Percentiles rank a stretch among this genome's conserved stretches.
phyloP scores from a whole-genome alignment of 2,888 invertebrate genomes.

The Pinctada fucata region DNA sequence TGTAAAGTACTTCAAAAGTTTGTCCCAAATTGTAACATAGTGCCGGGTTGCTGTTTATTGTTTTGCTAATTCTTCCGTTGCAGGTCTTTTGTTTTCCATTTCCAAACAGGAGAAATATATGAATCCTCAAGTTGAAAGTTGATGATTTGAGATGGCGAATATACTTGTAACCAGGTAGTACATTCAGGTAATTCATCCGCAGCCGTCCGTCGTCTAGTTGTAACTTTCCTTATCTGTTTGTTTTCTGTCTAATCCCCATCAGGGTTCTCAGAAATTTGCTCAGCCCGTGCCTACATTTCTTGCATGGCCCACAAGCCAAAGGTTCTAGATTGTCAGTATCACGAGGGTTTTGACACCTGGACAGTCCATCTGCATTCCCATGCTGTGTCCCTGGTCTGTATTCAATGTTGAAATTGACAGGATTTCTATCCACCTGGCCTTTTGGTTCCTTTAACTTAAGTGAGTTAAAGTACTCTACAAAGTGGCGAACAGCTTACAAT shows the following conservation, averaged over 20 bases:
- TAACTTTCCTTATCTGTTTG: neutral
- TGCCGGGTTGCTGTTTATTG: neutral
- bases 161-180: too few relatives aligned
- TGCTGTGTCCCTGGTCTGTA: slow-evolving; percentile 44
- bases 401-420: slow-evolving; percentile 44
- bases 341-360: slow-evolving; percentile 21
- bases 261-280: neutral
- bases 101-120: slow-evolving; percentile 8
- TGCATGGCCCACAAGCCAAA: slow-evolving; percentile 38
- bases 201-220: neutral
- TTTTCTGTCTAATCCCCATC: neutral
- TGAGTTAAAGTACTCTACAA: slow-evolving; percentile 37
- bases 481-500: slow-evolving; percentile 31
- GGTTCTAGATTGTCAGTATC: slow-evolving; percentile 28
- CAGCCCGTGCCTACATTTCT: slow-evolving; percentile 31
- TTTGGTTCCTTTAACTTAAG: slow-evolving; percentile 45
- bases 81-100: slow-evolving; percentile 12
- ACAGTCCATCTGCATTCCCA: slow-evolving; percentile 44
- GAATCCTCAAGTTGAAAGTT: neutral
- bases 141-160: too few relatives aligned
- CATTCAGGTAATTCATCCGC: neutral
- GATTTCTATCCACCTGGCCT: slow-evolving; percentile 41
- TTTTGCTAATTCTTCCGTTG: slow-evolving; percentile 9
- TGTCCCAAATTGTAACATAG: slow-evolving; percentile 4
- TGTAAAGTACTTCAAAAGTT: slow-evolving; percentile 5